Evolutionary conservation across 2,888 invertebrate species (phyloP), one percentile per base, ranked within the genome.

Genomic region (Tachina fera): DNA sequence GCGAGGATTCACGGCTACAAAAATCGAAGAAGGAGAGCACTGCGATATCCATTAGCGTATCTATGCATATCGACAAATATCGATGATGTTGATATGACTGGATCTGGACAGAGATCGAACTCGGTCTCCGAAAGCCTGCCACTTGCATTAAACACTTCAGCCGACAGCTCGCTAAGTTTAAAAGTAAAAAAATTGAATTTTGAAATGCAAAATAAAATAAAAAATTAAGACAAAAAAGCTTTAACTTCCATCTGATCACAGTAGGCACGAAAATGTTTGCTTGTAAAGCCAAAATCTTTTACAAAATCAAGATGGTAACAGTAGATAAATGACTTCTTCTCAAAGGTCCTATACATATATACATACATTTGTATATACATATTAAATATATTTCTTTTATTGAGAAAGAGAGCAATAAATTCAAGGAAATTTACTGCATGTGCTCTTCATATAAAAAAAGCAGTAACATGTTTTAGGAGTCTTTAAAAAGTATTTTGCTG

Each of bases 291-390:
- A 16, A 56, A 49, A 56, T 74, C 79, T 49, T 67, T 72, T 31
- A 31, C 31, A 31, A 31, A 31, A 31, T 31, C 0, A 31, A 63
- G 45, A 67, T 53, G 81, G 65, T 56, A 86, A 81, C 80, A 67
- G 85, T 82, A 84, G 87, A 88, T 88, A 88, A 87, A 87, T 86
- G 83, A 87, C 63, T 85, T 87, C 84, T 87, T 87, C 68, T 87
- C 83, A 78, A 84, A 88, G 87, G 87, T 87, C 87, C 87, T 75
- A 76, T 76, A n/a, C 65, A 61, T 71, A 31, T 67, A 67, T 8
- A 53, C 47, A 74, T n/a, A 70, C 22, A 22, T 31, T 31, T 31
- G 6, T 31, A 31, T 31, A 31, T 6, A 6, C 1, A 5, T 31
- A 6, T 31, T 6, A n/a, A n/a, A n/a, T n/a, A n/a, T n/a, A n/a